A percentile compares a stretch with the other conserved stretches of the same genome.
phyloP scores from a whole-genome alignment of 2,888 invertebrate species.

The Andricus quercusramuli region DNA sequence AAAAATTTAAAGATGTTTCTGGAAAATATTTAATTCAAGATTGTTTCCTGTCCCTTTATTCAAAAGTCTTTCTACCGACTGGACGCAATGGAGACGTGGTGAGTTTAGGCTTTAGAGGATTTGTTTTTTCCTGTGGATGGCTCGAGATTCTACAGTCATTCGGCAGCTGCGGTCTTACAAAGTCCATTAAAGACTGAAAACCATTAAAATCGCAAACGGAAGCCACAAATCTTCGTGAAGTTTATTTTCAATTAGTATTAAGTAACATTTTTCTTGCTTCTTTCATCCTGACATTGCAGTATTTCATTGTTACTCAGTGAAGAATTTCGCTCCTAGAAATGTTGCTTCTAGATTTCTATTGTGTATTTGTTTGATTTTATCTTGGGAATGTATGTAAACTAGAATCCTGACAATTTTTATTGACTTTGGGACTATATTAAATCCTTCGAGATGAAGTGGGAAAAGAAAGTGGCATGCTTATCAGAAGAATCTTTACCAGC shows the following conservation, averaged over 20 bases:
- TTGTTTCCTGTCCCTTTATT: slow-evolving; percentile 6
- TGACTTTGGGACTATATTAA: slow-evolving; percentile 9
- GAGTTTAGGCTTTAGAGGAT: slow-evolving; percentile 21
- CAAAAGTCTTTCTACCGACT: background rate
- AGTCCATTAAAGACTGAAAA: slow-evolving; percentile 33
- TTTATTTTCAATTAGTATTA: slow-evolving; percentile 40
- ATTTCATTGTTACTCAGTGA: slow-evolving; percentile 28
- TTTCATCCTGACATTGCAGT: slow-evolving; percentile 9
- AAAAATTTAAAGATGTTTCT: background rate
- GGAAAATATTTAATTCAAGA: background rate
- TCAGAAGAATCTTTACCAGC: slow-evolving; percentile 24
- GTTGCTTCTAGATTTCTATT: background rate
- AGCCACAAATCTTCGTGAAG: slow-evolving; percentile 33
- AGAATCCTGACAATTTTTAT: slow-evolving; percentile 19
- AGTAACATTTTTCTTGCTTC: slow-evolving; percentile 13
- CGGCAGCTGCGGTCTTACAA: slow-evolving; percentile 14
- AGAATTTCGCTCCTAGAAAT: slow-evolving; percentile 16
- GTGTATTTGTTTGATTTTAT: slow-evolving; percentile 25
- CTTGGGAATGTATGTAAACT: slow-evolving; percentile 18
- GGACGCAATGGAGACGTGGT: slow-evolving; percentile 7
- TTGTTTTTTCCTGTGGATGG: slow-evolving; percentile 21
- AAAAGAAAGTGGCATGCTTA: slow-evolving; percentile 27
- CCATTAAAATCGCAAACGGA: slow-evolving; percentile 40
- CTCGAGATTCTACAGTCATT: slow-evolving; percentile 31
- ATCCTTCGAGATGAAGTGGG: slow-evolving; percentile 14